phyloP scores from a whole-genome alignment of 2,113 vertebrate genomes.

The Archilochus colubris region DNA sequence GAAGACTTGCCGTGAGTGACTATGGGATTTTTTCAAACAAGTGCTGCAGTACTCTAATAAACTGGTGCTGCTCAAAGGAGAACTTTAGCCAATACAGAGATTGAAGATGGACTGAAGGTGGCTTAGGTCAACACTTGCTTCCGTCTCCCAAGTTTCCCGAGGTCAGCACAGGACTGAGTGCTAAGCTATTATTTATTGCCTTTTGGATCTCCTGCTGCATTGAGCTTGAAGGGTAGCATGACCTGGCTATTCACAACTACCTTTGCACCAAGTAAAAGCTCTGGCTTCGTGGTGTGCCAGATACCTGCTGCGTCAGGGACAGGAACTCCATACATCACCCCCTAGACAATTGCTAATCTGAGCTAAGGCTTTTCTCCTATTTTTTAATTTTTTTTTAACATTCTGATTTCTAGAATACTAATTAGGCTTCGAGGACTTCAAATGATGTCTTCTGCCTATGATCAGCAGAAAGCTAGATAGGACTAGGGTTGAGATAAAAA shows the following conservation, averaged over 20 bases:
- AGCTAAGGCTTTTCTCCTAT: background rate
- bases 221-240: background rate
- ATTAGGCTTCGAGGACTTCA: background rate
- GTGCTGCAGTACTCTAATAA: background rate
- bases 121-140: background rate
- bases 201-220: background rate
- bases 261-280: background rate
- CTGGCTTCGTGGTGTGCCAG: background rate
- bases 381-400: background rate
- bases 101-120: background rate
- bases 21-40: background rate
- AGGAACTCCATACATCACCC: background rate
- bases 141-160: background rate
- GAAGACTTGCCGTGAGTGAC: background rate
- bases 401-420: background rate
- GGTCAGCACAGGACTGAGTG: background rate
- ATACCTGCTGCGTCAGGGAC: background rate
- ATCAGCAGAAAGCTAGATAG: background rate
- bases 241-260: background rate
- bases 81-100: background rate
- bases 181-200: background rate
- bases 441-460: background rate
- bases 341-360: background rate
- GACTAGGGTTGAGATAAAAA: background rate
- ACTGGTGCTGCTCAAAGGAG: background rate